Evolutionary conservation across 2,888 invertebrate species (phyloP).

Genomic region (Peribatodes rhomboidaria): DNA sequence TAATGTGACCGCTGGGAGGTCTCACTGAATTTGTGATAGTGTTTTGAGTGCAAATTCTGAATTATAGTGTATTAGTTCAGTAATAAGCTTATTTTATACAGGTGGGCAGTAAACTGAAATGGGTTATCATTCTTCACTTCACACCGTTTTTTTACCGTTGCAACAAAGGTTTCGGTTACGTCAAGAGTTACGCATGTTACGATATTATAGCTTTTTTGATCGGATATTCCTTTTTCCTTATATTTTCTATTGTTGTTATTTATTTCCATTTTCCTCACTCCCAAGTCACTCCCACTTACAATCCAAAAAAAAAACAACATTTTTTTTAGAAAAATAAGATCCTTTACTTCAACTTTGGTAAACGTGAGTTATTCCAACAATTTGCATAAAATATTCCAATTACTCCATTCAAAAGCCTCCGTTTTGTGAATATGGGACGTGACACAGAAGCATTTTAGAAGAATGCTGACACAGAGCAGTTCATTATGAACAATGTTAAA

Average conservation of each 20-base stretch:
- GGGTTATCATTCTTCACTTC: too few relatives aligned
- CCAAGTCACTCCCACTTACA: too few relatives aligned
- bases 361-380: conserved; percentile 12
- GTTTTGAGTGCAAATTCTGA: not conserved
- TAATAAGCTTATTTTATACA: too few relatives aligned
- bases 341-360: not conserved
- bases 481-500: conserved; percentile 6
- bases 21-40: conserved; percentile 6
- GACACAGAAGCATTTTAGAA: conserved; percentile 11
- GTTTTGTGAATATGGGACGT: conserved; percentile 3
- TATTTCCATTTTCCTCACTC: too few relatives aligned
- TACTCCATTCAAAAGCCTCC: conserved; percentile 10
- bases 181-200: too few relatives aligned
- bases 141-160: too few relatives aligned
- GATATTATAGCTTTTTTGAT: too few relatives aligned
- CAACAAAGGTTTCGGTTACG: too few relatives aligned
- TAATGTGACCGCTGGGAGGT: conserved; percentile 17
- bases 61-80: not conserved
- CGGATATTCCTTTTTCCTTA: too few relatives aligned
- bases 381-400: conserved; percentile 27
- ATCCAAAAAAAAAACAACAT: not conserved
- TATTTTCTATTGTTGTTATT: too few relatives aligned
- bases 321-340: not conserved
- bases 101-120: too few relatives aligned
- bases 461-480: conserved; percentile 4